Percentiles rank a stretch among this genome's conserved stretches.
Conservation (phyloP, 2,113 vertebrate species). For the Desmodus rotundus region DNA sequence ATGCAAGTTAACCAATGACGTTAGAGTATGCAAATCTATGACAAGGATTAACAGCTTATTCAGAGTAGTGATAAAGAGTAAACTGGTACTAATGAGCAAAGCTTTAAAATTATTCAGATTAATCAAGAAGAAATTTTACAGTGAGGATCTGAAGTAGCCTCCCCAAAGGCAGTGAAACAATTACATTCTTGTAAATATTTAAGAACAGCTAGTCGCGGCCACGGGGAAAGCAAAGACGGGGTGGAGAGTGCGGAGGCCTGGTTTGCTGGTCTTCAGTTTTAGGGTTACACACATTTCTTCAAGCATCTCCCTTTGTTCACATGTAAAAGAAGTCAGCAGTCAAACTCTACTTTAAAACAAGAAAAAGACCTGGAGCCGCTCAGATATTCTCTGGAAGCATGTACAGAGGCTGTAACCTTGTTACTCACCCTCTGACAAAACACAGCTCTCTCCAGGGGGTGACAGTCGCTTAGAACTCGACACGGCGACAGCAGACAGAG, state of each 20-base stretch:
- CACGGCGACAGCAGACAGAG: neutral
- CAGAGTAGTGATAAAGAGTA: neutral
- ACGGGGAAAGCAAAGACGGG: neutral
- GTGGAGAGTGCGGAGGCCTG: neutral
- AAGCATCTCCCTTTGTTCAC: constrained; percentile 29
- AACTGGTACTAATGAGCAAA: neutral
- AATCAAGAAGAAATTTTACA: constrained; percentile 20
- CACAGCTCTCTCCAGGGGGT: constrained; percentile 27
- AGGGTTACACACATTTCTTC: neutral
- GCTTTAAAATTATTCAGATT: constrained; percentile 8
- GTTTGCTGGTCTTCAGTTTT: neutral
- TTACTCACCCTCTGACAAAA: constrained; percentile 10
- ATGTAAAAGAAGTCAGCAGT: constrained; percentile 1
- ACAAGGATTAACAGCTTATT: neutral
- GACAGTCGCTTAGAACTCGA: constrained; percentile 8
- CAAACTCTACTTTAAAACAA: neutral
- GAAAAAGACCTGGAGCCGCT: neutral
- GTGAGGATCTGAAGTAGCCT: neutral
- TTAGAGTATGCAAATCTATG: neutral
- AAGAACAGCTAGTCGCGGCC: neutral
- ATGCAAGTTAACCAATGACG: neutral
- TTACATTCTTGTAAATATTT: neutral
- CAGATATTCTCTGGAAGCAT: constrained; percentile 26
- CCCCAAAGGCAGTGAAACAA: neutral
- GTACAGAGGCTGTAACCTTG: neutral